Base-by-base conservation (phyloP, 2,888 invertebrate genomes). In the Holacanthella duospinosa region DNA sequence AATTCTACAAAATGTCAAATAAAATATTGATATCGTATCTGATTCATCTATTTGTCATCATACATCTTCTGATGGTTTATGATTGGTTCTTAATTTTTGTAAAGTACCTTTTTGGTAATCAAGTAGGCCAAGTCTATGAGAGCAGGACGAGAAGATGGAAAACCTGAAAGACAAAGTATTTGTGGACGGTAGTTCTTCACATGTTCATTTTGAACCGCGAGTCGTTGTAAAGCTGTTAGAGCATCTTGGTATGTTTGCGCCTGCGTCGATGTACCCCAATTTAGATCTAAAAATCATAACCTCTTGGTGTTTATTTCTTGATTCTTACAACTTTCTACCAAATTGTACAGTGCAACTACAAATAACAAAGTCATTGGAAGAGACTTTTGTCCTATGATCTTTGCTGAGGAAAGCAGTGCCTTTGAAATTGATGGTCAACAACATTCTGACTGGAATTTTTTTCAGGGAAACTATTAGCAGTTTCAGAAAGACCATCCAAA, bases 251-350 rank as follows among this genome's bases (percentile, higher is more conserved):
- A 83, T 19, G 78, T 78, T 74, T 83, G 82, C 9, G 82, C 82
- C 73, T 83, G 82, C 1, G 80, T 79, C 0, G 82, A 81, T 1
- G 82, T 81, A 9, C 83, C 83, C 83, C 83, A 83, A 74, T 83
- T 83, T 12, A 82, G 80, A 74, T 83, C 77, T 77, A 55, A 1
- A 16, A 44, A 36, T n/a, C n/a, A n/a, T n/a, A n/a, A n/a, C n/a
- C n/a, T n/a, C n/a, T n/a, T n/a, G n/a, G n/a, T n/a, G n/a, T n/a
- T n/a, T n/a, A n/a, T n/a, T n/a, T n/a, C n/a, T n/a, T n/a, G n/a
- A n/a, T n/a, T n/a, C n/a, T n/a, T n/a, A n/a, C n/a, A 36, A 16
- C 36, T 9, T 36, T 16, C 9, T 36, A 9, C 6, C 16, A 36
- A 36, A 36, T 36, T 6, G 36, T 36, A n/a, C n/a, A 9, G 36